Percentiles rank a stretch among this genome's conserved stretches.
Conservation (phyloP, 2,888 invertebrate species). For the Busseola fusca region DNA sequence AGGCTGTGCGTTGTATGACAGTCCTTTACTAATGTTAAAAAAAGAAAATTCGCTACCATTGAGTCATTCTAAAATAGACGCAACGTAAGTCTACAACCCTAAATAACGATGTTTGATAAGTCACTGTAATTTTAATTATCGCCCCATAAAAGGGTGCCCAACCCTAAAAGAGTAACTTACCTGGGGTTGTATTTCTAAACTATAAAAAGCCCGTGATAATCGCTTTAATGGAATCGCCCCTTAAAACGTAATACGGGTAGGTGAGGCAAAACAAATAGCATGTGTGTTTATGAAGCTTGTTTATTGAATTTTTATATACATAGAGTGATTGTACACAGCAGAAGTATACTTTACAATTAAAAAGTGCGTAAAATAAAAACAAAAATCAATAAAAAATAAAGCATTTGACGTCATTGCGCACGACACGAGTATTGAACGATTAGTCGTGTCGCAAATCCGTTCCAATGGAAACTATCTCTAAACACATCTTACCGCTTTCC, state of each 20-base stretch:
- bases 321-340: constrained; percentile 67
- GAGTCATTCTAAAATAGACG: constrained; percentile 28
- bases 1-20: neutral
- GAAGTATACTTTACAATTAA: constrained; percentile 68
- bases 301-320: constrained; percentile 78
- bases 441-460: constrained; percentile 49
- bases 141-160: constrained; percentile 53
- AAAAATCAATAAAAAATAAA: constrained; percentile 38
- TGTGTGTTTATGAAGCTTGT: constrained; percentile 77
- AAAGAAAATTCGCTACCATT: neutral
- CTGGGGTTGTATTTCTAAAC: constrained; percentile 60
- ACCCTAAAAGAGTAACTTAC: constrained; percentile 56
- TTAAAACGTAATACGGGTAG: constrained; percentile 67
- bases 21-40: neutral
- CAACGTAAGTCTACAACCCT: constrained; percentile 7
- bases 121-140: constrained; percentile 55
- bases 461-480: constrained; percentile 58
- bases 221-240: constrained; percentile 61
- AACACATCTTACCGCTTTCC: constrained; percentile 62
- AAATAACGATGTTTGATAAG: constrained; percentile 42
- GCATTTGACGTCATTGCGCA: constrained; percentile 37
- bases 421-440: constrained; percentile 24
- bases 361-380: constrained; percentile 62
- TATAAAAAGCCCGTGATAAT: constrained; percentile 58
- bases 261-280: constrained; percentile 80